These are phyloP conservation scores for Heliconius nattereri DNA, from an alignment of 1,140 invertebrate genomes.

Conservation along the genomic window DNA sequence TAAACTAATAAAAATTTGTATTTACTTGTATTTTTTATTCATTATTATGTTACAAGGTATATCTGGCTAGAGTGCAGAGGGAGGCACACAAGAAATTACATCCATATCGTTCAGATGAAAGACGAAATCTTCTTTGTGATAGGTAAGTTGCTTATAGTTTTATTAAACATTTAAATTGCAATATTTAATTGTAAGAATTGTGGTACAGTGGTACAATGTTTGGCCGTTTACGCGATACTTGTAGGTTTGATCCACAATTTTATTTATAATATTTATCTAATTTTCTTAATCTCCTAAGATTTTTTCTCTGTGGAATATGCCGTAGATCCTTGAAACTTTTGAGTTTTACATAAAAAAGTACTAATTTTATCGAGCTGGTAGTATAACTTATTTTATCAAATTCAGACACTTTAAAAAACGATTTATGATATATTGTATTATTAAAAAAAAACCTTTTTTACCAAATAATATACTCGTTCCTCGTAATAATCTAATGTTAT, in stretches of 20 bases:
- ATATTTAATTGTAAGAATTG: no score
- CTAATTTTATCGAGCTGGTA: no score
- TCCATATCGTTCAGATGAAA: conserved; percentile 67
- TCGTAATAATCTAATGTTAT: no score
- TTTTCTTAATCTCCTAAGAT: no score
- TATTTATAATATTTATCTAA: neutral
- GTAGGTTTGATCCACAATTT: neutral
- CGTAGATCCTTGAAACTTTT: no score
- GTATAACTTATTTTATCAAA: no score
- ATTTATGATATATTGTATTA: no score
- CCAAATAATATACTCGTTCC: no score
- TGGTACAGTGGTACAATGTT: neutral
- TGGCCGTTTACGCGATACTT: neutral
- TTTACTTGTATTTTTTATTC: neutral
- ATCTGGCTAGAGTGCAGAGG: conserved; percentile 66
- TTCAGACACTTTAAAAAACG: no score
- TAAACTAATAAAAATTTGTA: no score
- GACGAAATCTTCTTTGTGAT: conserved; percentile 66
- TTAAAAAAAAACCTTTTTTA: neutral
- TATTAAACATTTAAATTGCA: neutral
- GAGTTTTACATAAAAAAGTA: no score
- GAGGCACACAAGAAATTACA: conserved; percentile 64
- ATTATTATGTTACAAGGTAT: conserved; percentile 57
- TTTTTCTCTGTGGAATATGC: no score
- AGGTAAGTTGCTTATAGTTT: conserved; percentile 46